phyloP scores from a whole-genome alignment of 2,888 invertebrate species.

The Phortica magna region DNA sequence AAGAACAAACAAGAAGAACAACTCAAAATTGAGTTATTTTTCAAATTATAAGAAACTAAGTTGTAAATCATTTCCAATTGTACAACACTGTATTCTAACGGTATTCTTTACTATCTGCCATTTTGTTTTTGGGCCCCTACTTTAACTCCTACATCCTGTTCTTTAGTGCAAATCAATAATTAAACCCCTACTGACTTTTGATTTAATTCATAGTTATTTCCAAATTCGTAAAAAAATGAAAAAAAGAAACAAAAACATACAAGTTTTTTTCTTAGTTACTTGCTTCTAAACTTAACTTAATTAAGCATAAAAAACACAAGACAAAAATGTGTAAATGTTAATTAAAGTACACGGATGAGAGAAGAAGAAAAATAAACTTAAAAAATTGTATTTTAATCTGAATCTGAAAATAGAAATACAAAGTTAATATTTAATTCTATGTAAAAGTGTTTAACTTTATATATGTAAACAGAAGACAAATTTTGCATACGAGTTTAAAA shows the following conservation, averaged over 20 bases:
- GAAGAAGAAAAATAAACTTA: neutral
- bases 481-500: conserved; percentile 23
- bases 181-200: too few relatives aligned
- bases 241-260: conserved; percentile 46
- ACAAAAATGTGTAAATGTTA: conserved; percentile 20
- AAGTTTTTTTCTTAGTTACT: conserved; percentile 68
- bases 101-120: conserved; percentile 12
- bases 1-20: conserved; percentile 42
- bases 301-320: conserved; percentile 18
- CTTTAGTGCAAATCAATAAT: too few relatives aligned
- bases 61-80: conserved; percentile 64
- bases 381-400: conserved; percentile 30
- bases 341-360: conserved; percentile 13
- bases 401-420: conserved; percentile 36
- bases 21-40: conserved; percentile 47
- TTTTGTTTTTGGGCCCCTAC: conserved; percentile 36
- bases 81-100: conserved; percentile 41
- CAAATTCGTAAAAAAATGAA: conserved; percentile 32
- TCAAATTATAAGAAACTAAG: conserved; percentile 56
- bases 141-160: neutral
- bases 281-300: conserved; percentile 51
- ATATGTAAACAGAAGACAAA: conserved; percentile 34
- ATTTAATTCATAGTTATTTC: too few relatives aligned
- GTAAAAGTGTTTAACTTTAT: conserved; percentile 28
- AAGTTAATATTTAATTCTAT: conserved; percentile 17